phyloP scores from a whole-genome alignment of 1,140 invertebrate genomes.

The Hormaphis cornu region DNA sequence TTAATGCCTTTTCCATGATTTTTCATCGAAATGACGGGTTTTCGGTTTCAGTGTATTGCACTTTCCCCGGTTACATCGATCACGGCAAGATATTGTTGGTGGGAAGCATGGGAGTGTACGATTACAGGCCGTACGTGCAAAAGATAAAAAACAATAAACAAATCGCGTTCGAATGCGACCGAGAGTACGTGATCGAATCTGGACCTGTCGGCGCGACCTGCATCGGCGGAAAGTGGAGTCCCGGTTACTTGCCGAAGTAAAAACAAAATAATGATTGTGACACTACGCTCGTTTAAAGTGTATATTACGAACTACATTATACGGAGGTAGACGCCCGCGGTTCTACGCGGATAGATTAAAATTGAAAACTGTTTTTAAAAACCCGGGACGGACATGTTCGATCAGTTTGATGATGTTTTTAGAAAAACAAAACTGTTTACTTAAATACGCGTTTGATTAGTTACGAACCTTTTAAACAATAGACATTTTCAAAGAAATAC shows the following conservation, averaged over 20 bases:
- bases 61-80: constrained; percentile 81
- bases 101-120: constrained; percentile 94
- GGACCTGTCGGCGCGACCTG: constrained; percentile 90
- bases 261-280: not conserved
- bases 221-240: constrained; percentile 80
- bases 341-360: no score
- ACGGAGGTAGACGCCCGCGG: no score
- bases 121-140: constrained; percentile 89
- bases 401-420: no score
- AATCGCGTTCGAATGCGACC: constrained; percentile 93
- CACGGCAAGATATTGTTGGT: constrained; percentile 88
- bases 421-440: not conserved
- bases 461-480: no score
- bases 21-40: not conserved
- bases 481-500: no score
- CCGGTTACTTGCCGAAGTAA: constrained; percentile 61
- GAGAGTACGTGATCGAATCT: constrained; percentile 63
- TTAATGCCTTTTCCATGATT: no score
- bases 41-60: constrained; percentile 68
- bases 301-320: no score
- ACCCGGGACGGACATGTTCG: no score
- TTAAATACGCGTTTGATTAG: no score
- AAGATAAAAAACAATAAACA: constrained; percentile 86
- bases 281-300: not conserved
- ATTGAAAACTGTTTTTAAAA: not conserved